phyloP scores from a whole-genome alignment of 2,797 vertebrate genomes.

The Florisuga fusca region DNA sequence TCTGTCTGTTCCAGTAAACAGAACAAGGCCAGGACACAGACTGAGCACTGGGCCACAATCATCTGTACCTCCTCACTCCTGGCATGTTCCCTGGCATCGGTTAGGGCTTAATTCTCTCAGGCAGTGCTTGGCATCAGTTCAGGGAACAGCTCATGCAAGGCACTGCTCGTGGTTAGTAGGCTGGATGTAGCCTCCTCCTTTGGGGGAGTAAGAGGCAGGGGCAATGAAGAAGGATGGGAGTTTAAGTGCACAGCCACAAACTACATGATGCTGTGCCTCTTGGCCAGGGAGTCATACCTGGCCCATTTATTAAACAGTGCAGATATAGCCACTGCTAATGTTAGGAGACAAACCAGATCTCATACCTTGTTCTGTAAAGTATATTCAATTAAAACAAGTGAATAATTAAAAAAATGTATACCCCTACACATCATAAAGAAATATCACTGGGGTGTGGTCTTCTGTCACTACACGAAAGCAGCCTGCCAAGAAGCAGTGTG shows the following conservation, averaged over 20 bases:
- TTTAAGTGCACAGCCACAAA: not conserved
- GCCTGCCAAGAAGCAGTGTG: not conserved
- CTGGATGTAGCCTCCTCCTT: not conserved
- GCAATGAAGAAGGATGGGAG: not conserved
- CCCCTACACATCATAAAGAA: not conserved
- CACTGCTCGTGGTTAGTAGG: not conserved
- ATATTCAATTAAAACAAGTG: not conserved
- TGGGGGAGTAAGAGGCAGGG: not conserved
- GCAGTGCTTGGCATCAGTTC: not conserved
- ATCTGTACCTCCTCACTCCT: not conserved
- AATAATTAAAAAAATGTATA: not conserved
- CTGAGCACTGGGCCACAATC: not conserved
- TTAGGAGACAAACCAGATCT: not conserved
- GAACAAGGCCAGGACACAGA: not conserved
- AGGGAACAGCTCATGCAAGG: not conserved
- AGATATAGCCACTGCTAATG: too few species aligned
- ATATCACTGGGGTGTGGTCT: not conserved
- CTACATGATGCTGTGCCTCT: not conserved
- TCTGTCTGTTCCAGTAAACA: constrained; percentile 42
- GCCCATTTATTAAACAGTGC: not conserved
- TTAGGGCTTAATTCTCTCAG: not conserved
- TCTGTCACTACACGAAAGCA: not conserved
- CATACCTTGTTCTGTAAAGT: not conserved
- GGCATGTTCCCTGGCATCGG: not conserved
- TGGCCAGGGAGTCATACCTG: not conserved